Conservation (phyloP, 2,888 invertebrate genomes). For the Drosophila kambysellisi region DNA sequence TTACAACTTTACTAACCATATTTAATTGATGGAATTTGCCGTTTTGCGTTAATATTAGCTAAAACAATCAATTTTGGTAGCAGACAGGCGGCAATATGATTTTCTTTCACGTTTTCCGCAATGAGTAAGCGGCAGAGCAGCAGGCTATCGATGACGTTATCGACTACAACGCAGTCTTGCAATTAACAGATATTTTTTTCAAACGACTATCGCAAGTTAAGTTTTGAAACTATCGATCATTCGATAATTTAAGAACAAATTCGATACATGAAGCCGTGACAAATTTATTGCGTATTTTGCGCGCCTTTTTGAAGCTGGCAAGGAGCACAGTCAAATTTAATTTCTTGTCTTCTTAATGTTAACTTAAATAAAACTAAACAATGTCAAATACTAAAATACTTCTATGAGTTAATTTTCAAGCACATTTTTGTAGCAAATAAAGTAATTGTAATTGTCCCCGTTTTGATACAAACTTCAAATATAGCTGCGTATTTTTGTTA, state of each 20-base stretch:
- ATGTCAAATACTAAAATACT: neutral
- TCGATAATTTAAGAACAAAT: neutral
- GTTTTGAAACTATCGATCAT: constrained; percentile 2
- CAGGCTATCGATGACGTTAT: constrained; percentile 16
- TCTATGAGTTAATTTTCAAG: neutral
- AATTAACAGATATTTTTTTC: neutral
- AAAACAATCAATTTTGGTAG: constrained; percentile 68
- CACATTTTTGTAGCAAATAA: constrained; percentile 17
- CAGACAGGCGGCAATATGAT: constrained; percentile 69
- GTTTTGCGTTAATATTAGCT: constrained; percentile 43
- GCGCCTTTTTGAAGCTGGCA: constrained; percentile 16
- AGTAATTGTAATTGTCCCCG: constrained; percentile 27
- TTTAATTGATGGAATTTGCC: constrained; percentile 65
- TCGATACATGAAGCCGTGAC: constrained; percentile 15
- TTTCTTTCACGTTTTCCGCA: constrained; percentile 73
- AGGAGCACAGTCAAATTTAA: neutral
- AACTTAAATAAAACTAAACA: neutral
- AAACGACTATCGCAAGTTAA: neutral
- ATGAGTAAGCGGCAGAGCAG: constrained; percentile 63
- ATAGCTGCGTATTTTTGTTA: constrained; percentile 62
- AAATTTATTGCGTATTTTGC: constrained; percentile 19
- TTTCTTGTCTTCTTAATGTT: neutral
- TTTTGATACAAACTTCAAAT: constrained; percentile 63
- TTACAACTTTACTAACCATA: constrained; percentile 77
- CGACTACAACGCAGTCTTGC: constrained; percentile 9